Evolutionary conservation across 1,140 invertebrate genomes (phyloP).

Genomic region (Polyergus mexicanus): DNA sequence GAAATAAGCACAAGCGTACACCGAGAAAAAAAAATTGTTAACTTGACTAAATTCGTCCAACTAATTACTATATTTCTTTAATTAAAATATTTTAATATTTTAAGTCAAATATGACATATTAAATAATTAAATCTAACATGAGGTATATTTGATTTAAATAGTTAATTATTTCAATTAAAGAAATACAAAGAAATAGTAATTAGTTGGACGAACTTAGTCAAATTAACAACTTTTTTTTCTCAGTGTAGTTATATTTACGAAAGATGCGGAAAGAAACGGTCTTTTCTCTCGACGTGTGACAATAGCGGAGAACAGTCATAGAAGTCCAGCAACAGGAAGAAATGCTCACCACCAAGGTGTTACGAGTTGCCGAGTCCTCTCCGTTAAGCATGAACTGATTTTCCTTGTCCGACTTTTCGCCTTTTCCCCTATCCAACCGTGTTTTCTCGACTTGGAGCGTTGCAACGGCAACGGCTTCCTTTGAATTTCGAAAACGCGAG

Average conservation of each 20-base stretch:
- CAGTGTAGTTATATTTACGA: constrained; percentile 28
- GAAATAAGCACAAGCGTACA: constrained; percentile 6
- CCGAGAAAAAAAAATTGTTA: no score
- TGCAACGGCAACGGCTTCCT: constrained; percentile 28
- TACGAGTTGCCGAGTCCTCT: constrained; percentile 37
- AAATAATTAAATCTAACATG: no score
- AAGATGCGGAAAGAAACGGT: not conserved
- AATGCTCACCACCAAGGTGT: constrained; percentile 15
- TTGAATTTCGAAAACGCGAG: constrained; percentile 69
- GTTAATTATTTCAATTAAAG: no score
- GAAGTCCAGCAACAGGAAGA: constrained; percentile 16
- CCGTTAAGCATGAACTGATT: constrained; percentile 69
- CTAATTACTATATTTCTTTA: no score
- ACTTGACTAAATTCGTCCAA: no score
- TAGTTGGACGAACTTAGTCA: no score
- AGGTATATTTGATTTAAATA: no score
- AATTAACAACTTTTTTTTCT: no score
- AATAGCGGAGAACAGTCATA: not conserved
- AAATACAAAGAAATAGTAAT: no score
- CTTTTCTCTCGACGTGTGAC: constrained; percentile 5
- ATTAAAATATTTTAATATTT: no score
- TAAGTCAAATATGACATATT: no score
- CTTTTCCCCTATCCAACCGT: not conserved
- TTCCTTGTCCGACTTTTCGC: constrained; percentile 35
- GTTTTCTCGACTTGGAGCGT: constrained; percentile 20